phyloP scores from a whole-genome alignment of 2,888 invertebrate genomes.

The Aproaerema taeniolella region DNA sequence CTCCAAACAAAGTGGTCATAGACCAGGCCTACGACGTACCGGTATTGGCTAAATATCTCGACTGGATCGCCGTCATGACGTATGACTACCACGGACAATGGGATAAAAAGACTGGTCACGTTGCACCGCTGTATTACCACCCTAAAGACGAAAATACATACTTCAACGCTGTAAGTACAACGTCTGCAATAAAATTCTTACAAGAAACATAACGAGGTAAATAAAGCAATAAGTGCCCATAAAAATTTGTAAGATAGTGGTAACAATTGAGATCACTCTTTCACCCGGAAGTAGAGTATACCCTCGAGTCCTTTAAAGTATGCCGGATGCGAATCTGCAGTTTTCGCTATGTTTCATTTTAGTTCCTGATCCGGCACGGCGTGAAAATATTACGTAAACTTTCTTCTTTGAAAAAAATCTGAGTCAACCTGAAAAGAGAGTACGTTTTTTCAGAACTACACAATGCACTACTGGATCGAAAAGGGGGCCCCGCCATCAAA shows the following conservation, averaged over 20 bases:
- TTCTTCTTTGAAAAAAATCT: too few relatives aligned
- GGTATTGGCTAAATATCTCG: slow-evolving; percentile 83
- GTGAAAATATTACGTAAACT: background rate
- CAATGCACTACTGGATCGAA: slow-evolving; percentile 92
- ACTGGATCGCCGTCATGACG: slow-evolving; percentile 95
- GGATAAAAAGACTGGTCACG: slow-evolving; percentile 94
- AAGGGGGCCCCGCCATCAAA: slow-evolving; percentile 89
- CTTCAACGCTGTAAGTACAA: slow-evolving; percentile 88
- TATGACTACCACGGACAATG: slow-evolving; percentile 95
- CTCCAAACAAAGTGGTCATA: slow-evolving; percentile 91
- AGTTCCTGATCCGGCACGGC: too few relatives aligned
- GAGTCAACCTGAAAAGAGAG: background rate
- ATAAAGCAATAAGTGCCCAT: too few relatives aligned
- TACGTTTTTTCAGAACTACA: slow-evolving; percentile 80
- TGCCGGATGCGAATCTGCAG: too few relatives aligned
- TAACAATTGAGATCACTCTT: too few relatives aligned
- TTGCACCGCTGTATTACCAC: slow-evolving; percentile 89
- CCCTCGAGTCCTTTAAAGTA: too few relatives aligned
- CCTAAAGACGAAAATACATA: slow-evolving; percentile 88
- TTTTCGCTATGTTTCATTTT: too few relatives aligned
- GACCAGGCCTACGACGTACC: slow-evolving; percentile 92
- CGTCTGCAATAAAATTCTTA: too few relatives aligned
- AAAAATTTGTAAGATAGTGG: too few relatives aligned
- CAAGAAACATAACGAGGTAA: too few relatives aligned
- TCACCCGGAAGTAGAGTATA: too few relatives aligned